Evolutionary conservation across 2,113 vertebrate genomes (phyloP).

Genomic region (Anguilla japonica): DNA sequence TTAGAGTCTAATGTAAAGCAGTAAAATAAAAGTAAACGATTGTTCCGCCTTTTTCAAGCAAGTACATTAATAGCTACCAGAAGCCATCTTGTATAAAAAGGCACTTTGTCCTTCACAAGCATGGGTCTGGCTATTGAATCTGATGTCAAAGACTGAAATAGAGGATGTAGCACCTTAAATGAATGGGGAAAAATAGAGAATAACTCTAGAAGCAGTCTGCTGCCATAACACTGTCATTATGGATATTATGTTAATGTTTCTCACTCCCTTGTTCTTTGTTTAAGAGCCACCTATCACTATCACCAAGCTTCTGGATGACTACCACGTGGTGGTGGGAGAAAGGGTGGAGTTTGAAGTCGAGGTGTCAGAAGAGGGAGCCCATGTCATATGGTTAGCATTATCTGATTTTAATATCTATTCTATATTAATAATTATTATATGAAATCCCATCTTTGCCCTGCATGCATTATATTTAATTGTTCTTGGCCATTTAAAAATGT

Average conservation of each 20-base stretch:
- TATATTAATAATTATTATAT: too few species aligned
- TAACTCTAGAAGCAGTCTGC: neutral
- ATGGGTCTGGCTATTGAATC: too few species aligned
- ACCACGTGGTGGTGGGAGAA: slow-evolving; percentile 84
- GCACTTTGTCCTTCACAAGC: too few species aligned
- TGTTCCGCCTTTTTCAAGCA: too few species aligned
- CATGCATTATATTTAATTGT: too few species aligned
- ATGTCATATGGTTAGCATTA: slow-evolving; percentile 81
- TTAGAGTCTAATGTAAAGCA: too few species aligned
- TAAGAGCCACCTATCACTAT: slow-evolving; percentile 84
- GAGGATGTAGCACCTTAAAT: neutral
- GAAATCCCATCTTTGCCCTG: too few species aligned
- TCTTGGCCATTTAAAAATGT: too few species aligned
- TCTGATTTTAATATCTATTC: neutral
- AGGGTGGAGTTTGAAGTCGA: slow-evolving; percentile 83
- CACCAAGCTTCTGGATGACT: slow-evolving; percentile 82
- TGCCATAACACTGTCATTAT: neutral
- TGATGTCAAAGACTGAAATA: too few species aligned
- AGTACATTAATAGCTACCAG: too few species aligned
- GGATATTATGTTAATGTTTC: neutral
- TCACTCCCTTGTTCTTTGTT: neutral
- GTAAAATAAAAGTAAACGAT: too few species aligned
- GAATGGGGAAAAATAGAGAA: neutral
- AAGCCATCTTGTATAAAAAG: too few species aligned
- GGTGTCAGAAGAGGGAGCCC: slow-evolving; percentile 88